Evolutionary conservation across 2,888 invertebrate genomes (phyloP), one percentile per base, ranked within the genome.

Genomic region (Hypolimnas misippus): DNA sequence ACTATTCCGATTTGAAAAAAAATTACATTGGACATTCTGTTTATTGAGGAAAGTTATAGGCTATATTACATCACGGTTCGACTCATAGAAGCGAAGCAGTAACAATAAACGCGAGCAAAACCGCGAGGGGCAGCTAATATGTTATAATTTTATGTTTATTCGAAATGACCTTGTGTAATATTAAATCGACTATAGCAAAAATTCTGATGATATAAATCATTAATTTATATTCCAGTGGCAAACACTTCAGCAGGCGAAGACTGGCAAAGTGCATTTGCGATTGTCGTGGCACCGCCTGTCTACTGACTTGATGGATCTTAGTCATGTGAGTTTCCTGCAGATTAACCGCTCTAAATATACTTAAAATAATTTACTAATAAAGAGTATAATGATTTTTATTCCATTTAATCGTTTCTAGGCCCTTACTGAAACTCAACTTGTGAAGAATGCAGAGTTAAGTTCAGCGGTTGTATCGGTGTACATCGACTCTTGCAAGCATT

Each of bases 241-340:
- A 70, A 97, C 97, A 0, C 92, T 99, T 72, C 98, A 99, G 84
- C 96, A 98, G 86, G 98, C 98, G 7, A 98, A 98, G 84, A 97
- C 98, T 78, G 99, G 99, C 5, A 95, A 98, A 92, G 94, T 99
- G 0, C 98, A 98, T 79, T 86, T 99, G 57, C 95, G 97, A 55
- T 92, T 98, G 56, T 95, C 96, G 5, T 99, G 99, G 99, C 94
- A 98, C 72, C 94, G 95, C 59, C 92, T 99, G 58, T 95, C 96
- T 55, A 89, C 94, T 35, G 94, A 96, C 76, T 87, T 94, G 12
- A 86, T 90, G 33, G 96, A 97, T 83, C 92, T 98, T 3, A 94
- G 95, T 79, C 93, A 94, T 69, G 97, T 97, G 92, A 93, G 94
- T 93, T 46, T 21, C 10, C 10, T 42, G 10, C 7, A 21, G 12